Evolutionary conservation across 2,888 invertebrate genomes (phyloP).

Genomic region (Seira sanloemensis): DNA sequence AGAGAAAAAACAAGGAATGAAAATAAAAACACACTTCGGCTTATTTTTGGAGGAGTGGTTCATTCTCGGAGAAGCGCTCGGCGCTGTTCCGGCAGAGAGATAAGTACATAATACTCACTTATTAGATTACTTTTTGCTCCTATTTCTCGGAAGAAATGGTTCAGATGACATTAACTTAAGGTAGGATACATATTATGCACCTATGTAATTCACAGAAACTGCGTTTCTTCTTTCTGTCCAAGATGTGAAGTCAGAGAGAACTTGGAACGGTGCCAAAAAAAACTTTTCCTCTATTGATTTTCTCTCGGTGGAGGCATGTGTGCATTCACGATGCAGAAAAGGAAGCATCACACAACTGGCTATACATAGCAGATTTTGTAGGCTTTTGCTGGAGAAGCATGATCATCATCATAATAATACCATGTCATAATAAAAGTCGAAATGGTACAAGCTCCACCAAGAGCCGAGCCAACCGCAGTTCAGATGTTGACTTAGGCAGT

Average conservation of each 20-base stretch:
- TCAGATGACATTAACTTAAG: background rate
- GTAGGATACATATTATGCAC: too few relatives aligned
- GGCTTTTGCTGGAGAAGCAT: background rate
- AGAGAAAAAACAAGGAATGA: too few relatives aligned
- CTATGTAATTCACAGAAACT: background rate
- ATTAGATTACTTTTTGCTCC: background rate
- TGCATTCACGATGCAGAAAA: background rate
- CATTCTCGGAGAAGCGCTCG: constrained; percentile 31
- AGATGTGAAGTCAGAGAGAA: background rate
- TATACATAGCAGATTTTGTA: too few relatives aligned
- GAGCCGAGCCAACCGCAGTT: background rate
- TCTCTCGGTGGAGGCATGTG: background rate
- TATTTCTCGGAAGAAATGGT: background rate
- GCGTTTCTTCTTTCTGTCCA: background rate
- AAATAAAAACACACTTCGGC: background rate
- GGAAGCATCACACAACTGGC: background rate
- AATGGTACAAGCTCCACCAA: background rate
- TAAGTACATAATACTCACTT: background rate
- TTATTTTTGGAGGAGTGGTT: constrained; percentile 43
- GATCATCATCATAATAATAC: background rate
- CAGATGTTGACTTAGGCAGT: too few relatives aligned
- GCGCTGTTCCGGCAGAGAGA: constrained; percentile 23
- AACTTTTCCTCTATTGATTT: background rate
- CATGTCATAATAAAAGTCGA: background rate
- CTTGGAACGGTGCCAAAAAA: constrained; percentile 25